Evolutionary conservation across 2,113 vertebrate species (phyloP).

Genomic region (Salminus brasiliensis): DNA sequence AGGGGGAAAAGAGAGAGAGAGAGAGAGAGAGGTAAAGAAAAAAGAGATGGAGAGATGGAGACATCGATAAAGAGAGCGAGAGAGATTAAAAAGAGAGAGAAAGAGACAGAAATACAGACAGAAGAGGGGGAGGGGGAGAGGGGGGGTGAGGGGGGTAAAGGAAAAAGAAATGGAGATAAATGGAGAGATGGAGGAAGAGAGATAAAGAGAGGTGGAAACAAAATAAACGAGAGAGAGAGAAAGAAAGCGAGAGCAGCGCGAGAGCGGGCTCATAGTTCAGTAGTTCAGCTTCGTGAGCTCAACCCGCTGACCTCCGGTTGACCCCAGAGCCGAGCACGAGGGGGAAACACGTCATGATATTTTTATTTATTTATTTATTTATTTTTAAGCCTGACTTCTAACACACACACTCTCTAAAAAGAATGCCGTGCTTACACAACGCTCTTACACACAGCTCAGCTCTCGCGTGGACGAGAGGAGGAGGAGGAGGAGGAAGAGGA

Average conservation of each 20-base stretch:
- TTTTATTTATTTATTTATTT: too few species aligned
- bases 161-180: background rate
- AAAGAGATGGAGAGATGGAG: background rate
- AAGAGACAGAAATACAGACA: background rate
- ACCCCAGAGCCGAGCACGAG: constrained; percentile 36
- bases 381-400: background rate
- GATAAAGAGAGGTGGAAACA: background rate
- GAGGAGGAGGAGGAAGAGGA: background rate
- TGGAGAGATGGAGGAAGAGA: background rate
- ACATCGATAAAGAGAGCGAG: background rate
- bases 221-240: background rate
- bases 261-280: constrained; percentile 37
- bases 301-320: constrained; percentile 35
- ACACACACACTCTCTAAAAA: background rate
- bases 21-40: background rate
- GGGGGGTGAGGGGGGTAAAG: background rate
- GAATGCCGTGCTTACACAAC: background rate
- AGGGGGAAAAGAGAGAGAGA: background rate
- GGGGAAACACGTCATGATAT: background rate
- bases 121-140: background rate
- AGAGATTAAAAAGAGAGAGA: background rate
- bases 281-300: constrained; percentile 15
- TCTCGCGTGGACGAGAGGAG: too few species aligned
- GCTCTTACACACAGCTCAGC: background rate
- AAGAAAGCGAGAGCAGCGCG: background rate